These are phyloP conservation scores for Leptocoma aspasia DNA, from an alignment of 2,113 vertebrate genomes.

Conservation along the genomic window DNA sequence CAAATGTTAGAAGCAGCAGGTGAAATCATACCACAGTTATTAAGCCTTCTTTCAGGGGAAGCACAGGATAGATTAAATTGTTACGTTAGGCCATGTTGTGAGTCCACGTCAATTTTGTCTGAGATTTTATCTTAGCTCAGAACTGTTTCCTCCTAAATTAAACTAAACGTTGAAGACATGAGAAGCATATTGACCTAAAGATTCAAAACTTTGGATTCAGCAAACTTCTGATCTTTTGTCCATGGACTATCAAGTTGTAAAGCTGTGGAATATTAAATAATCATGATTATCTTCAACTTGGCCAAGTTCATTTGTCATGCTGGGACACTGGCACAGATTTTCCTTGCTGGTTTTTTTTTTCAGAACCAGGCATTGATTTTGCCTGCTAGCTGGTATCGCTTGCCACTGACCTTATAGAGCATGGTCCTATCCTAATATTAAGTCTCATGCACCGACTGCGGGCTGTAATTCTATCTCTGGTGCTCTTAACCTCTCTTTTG, in stretches of 20 bases:
- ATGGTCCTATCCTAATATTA: neutral
- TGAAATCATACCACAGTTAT: conserved; percentile 46
- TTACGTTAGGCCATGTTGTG: conserved; percentile 63
- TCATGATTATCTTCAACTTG: conserved; percentile 57
- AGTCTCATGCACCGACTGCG: neutral
- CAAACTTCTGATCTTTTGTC: conserved; percentile 46
- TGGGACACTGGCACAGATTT: neutral
- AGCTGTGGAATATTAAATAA: conserved; percentile 62
- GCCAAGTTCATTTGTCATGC: conserved; percentile 37
- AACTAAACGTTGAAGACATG: conserved; percentile 52
- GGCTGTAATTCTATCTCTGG: neutral
- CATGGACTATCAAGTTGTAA: conserved; percentile 27
- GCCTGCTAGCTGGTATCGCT: neutral
- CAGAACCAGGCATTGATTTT: neutral
- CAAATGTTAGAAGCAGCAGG: conserved; percentile 50
- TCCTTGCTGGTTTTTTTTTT: neutral
- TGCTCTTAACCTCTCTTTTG: neutral
- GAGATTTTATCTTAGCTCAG: conserved; percentile 58
- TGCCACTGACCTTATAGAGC: neutral
- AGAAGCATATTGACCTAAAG: conserved; percentile 54
- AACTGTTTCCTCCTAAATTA: conserved; percentile 60
- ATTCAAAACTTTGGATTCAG: conserved; percentile 30
- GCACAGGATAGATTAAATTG: conserved; percentile 53
- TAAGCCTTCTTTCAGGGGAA: conserved; percentile 44
- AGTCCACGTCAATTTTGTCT: conserved; percentile 49